These are phyloP conservation scores for Ennomos erosarius DNA, from an alignment of 2,888 invertebrate species.

Conservation along the genomic window DNA sequence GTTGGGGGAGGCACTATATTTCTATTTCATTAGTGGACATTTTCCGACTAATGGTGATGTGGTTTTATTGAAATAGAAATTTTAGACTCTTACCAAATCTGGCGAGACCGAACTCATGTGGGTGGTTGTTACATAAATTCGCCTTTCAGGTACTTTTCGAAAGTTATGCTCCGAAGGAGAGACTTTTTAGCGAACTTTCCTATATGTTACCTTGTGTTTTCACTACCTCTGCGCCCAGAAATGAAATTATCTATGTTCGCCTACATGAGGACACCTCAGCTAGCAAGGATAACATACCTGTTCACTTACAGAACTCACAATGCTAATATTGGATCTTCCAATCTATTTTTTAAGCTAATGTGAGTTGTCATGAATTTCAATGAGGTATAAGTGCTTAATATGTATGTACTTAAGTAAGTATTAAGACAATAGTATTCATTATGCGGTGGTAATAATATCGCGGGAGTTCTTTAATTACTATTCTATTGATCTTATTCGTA, in stretches of 20 bases:
- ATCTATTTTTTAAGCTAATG: conserved; percentile 75
- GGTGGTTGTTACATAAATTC: not conserved
- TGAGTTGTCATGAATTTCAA: conserved; percentile 49
- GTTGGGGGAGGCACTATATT: too few species aligned
- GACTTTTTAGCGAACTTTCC: conserved; percentile 75
- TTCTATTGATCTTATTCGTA: too few species aligned
- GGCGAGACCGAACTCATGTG: too few species aligned
- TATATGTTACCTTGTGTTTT: conserved; percentile 67
- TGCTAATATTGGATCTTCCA: conserved; percentile 72
- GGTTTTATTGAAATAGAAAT: too few species aligned
- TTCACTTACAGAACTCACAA: conserved; percentile 74
- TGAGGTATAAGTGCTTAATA: too few species aligned
- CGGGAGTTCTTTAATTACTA: too few species aligned
- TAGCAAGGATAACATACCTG: conserved; percentile 74
- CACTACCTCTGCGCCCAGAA: conserved; percentile 47
- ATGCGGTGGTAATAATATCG: too few species aligned
- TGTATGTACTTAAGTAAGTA: too few species aligned
- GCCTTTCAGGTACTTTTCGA: conserved; percentile 75
- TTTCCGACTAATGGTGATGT: too few species aligned
- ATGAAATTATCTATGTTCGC: conserved; percentile 63
- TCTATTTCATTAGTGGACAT: too few species aligned
- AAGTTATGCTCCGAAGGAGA: conserved; percentile 63
- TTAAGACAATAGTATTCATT: too few species aligned
- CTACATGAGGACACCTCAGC: conserved; percentile 70
- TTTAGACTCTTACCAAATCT: too few species aligned